Base-by-base conservation (phyloP, 2,113 vertebrate species). In the Sciurus niger region DNA sequence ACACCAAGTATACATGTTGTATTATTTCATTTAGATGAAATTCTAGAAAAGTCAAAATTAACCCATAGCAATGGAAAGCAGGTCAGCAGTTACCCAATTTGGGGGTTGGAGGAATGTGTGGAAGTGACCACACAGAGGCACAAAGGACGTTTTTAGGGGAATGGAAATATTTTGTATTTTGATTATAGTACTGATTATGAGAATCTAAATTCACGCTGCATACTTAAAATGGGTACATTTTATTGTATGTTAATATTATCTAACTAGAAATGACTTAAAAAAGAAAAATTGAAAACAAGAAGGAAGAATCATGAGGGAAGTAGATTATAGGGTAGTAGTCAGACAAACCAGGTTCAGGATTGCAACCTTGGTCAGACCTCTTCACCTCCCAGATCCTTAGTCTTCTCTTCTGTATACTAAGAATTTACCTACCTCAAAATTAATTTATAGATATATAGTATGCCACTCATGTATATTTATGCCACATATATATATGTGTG, bases 151-250 rank as follows among this genome's bases (percentile, higher is more conserved):
- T 90, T 65, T 84, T 65, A 89, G 51, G 32, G 17, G 65, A 92
- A 73, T 24, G 65, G 67, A 82, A 95, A 84, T 83, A 60, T n/a
- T 87, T 92, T 25, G 40, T 68, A 74, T 79, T 89, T 93, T 88
- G 7, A 32, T 65, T 53, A 34, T 55, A 18, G 18, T 87, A 34
- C 4, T 70, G 13, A 65, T 51, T 43, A 88, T 7, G 65, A 43
- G n/a, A 86, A 53, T 78, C 68, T 90, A 87, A 93, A 78, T 8
- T 72, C 73, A 93, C 63, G 74, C 37, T 55, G 17, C 34, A 70
- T 1, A 60, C n/a, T 87, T 68, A 90, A 96, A 67, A 80, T 77
- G 10, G 58, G 16, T 46, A 0, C 6, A 76, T 51, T 93, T 78
- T 76, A 67, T 28, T 58, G 1, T 74, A 86, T 82, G 34, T 40